Percentiles rank a stretch among this genome's conserved stretches.
phyloP scores from a whole-genome alignment of 2,113 vertebrate genomes.

The Dermatemys mawii region DNA sequence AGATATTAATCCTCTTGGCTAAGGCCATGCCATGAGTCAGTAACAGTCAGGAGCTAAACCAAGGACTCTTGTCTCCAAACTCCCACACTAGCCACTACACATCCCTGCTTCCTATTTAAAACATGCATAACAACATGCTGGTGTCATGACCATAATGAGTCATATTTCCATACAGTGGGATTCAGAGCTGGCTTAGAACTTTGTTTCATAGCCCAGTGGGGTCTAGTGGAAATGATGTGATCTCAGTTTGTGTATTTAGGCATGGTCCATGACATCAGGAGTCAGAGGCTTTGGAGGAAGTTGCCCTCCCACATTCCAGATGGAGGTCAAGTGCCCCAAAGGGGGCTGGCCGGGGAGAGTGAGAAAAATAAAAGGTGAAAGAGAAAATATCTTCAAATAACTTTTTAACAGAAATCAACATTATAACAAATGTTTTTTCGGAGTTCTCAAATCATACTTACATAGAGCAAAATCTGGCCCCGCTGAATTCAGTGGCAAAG shows the following conservation, averaged over 20 bases:
- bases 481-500: neutral
- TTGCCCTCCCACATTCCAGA: neutral
- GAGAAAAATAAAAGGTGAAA: neutral
- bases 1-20: neutral
- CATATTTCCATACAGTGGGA: neutral
- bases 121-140: neutral
- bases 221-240: neutral
- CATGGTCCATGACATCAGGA: neutral
- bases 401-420: neutral
- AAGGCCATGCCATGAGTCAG: neutral
- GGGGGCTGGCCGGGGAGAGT: neutral
- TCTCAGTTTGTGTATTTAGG: neutral
- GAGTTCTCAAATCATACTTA: neutral
- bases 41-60: neutral
- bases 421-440: neutral
- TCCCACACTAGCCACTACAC: neutral
- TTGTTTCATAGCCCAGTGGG: neutral
- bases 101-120: neutral
- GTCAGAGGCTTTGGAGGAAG: neutral
- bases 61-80: neutral
- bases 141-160: neutral
- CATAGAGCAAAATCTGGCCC: neutral
- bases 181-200: neutral
- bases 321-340: conserved; percentile 13
- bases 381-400: neutral